Percentiles rank a stretch among this genome's conserved stretches.
These are phyloP conservation scores for Scytalopus superciliaris DNA, from an alignment of 2,113 vertebrate species.

Conservation along the genomic window DNA sequence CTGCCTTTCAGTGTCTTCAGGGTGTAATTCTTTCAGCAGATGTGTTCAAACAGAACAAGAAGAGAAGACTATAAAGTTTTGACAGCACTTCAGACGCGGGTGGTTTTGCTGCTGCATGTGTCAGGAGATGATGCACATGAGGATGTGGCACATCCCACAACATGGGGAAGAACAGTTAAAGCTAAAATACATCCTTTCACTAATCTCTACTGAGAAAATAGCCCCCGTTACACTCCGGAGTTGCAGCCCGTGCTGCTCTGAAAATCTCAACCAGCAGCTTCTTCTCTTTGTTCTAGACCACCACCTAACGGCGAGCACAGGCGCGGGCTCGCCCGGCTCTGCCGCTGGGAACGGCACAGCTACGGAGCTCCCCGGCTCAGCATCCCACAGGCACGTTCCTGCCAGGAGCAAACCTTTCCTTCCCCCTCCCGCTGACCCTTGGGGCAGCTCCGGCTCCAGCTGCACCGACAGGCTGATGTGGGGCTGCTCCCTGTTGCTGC, in stretches of 20 bases:
- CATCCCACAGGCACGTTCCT: no score
- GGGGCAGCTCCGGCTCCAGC: background rate
- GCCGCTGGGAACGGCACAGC: accelerated
- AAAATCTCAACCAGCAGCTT: background rate
- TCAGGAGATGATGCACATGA: background rate
- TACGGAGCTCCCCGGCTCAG: accelerated
- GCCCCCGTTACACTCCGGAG: background rate
- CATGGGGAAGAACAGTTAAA: background rate
- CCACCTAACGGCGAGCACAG: background rate
- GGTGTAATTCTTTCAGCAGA: background rate
- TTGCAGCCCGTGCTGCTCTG: background rate
- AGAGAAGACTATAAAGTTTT: background rate
- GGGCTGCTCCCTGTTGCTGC: background rate
- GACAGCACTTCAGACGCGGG: background rate
- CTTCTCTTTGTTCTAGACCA: background rate
- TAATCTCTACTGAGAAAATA: background rate
- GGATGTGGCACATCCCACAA: background rate
- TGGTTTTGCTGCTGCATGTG: background rate
- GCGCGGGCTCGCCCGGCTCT: accelerated
- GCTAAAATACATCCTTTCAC: background rate
- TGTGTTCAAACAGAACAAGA: background rate
- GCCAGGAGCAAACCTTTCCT: background rate
- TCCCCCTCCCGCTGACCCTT: background rate
- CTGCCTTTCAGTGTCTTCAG: background rate
- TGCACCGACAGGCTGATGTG: accelerated